Base-by-base conservation (phyloP, 2,797 vertebrate species). In the Mionectes olivaceus region DNA sequence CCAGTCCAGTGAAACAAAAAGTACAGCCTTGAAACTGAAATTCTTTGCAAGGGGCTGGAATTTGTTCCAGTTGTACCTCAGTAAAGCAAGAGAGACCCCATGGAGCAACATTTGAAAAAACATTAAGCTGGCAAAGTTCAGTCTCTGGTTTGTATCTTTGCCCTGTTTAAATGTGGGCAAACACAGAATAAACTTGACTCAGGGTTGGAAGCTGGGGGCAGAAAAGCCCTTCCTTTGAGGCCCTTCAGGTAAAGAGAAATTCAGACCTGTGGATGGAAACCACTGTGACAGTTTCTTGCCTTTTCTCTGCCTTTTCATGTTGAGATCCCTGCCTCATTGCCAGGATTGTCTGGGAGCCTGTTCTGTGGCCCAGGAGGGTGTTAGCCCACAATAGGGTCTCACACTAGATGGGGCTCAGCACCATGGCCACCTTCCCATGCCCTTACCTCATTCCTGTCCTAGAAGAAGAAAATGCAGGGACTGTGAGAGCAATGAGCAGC, bases 391-490 rank as follows among this genome's bases (percentile, higher is more conserved):
- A 7, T 9, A 69, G 43, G 30, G 83, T 30, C 16, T 22, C 19
- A 7, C 0, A 0, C 59, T 82, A 19, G 55, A 5, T 56, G 56
- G 43, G 32, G 37, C n/a, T 79, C 19, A 17, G n/a, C 35, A 46
- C n/a, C 35, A 15, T 9, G 30, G 32, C 13, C 55, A 44, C 5
- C 16, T 65, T 78, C 19, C 43, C 21, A 11, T 52, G 23, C 30
- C 10, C 28, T 87, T 23, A 19, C 19, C 24, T 64, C 39, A 13
- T 47, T 47, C 60, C 37, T 0, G 0, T 44, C 57, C 33, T 63
- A n/a, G 0, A 1, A 65, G 55, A 75, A 74, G 56, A 46, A 63
- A 65, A 9, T 30, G 44, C 13, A 25, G 39, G 14, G 46, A 13
- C n/a, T 59, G 41, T 0, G 22, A 76, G 35, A 76, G 30, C 23